Percentiles rank a stretch among this genome's conserved stretches.
These are phyloP conservation scores for Antheraea pernyi DNA, from an alignment of 1,140 invertebrate species.

Conservation along the genomic window DNA sequence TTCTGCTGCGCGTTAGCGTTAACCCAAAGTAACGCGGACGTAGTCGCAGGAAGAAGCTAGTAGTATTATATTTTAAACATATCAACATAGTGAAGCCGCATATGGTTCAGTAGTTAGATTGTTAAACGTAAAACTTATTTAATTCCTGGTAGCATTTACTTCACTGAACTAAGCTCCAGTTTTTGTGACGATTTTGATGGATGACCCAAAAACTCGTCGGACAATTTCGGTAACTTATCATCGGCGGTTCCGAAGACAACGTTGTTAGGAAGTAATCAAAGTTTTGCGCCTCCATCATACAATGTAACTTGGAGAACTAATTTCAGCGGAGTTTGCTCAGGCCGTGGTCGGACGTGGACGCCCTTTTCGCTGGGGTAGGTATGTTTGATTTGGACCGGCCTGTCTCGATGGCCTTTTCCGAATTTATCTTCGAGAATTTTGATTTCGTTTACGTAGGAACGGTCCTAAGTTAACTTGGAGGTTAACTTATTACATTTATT, in stretches of 20 bases:
- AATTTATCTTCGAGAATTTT: neutral
- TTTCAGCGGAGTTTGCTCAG: slow-evolving; percentile 11
- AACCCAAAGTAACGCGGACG: too few relatives aligned
- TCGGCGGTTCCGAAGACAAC: neutral
- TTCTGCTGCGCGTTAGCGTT: too few relatives aligned
- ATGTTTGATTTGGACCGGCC: slow-evolving; percentile 4
- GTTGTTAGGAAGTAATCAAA: slow-evolving; percentile 18
- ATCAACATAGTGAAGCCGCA: too few relatives aligned
- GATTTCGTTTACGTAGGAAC: neutral
- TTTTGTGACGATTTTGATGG: neutral
- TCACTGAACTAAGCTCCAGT: neutral
- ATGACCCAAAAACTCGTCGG: neutral
- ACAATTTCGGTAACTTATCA: slow-evolving; percentile 1
- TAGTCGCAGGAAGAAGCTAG: too few relatives aligned
- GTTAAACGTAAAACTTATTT: neutral
- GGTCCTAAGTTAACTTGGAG: neutral
- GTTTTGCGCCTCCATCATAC: slow-evolving; percentile 12
- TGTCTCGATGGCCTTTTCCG: neutral
- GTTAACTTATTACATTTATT: neutral
- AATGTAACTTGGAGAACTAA: slow-evolving; percentile 20
- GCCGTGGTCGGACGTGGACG: slow-evolving; percentile 4
- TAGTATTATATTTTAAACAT: too few relatives aligned
- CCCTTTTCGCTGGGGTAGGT: neutral
- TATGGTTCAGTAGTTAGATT: too few relatives aligned
- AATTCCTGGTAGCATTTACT: neutral